Evolutionary conservation across 2,113 vertebrate species (phyloP).

Genomic region (Petrocephalus zakoni): DNA sequence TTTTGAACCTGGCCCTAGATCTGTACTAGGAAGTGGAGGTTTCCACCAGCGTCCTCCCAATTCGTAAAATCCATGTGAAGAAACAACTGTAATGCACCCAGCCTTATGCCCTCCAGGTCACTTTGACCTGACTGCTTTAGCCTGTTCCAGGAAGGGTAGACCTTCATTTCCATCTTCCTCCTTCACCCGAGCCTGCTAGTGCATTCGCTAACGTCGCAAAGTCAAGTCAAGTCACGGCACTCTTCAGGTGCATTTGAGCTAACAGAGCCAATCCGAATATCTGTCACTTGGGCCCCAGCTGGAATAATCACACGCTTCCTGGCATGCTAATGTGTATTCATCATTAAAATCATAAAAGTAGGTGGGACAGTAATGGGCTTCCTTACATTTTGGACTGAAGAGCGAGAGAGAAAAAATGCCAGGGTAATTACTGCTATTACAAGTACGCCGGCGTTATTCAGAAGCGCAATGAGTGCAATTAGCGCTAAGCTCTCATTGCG

Average conservation of each 20-base stretch:
- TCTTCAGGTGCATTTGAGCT: neutral
- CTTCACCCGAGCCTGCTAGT: neutral
- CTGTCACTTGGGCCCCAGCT: slow-evolving; percentile 1
- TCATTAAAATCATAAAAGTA: slow-evolving; percentile 21
- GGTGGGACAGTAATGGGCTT: slow-evolving; percentile 27
- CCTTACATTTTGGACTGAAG: slow-evolving; percentile 33
- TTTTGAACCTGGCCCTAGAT: neutral
- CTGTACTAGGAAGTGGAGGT: neutral
- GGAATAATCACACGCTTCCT: slow-evolving; percentile 33
- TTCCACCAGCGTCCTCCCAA: neutral
- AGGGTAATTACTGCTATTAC: slow-evolving; percentile 51
- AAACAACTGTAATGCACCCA: neutral
- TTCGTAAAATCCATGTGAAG: neutral
- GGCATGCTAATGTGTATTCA: slow-evolving; percentile 36
- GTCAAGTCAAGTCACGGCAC: neutral
- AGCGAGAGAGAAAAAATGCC: slow-evolving; percentile 36
- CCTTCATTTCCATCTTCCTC: neutral
- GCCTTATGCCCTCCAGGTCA: neutral
- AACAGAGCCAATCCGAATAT: neutral
- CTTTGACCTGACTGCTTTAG: neutral
- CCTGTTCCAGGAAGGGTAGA: neutral
- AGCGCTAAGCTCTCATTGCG: slow-evolving; percentile 34
- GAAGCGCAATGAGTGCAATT: slow-evolving; percentile 36
- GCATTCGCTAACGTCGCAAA: neutral
- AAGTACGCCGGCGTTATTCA: slow-evolving; percentile 36